Evolutionary conservation across 2,888 invertebrate species (phyloP).

Genomic region (Mayetiola destructor): DNA sequence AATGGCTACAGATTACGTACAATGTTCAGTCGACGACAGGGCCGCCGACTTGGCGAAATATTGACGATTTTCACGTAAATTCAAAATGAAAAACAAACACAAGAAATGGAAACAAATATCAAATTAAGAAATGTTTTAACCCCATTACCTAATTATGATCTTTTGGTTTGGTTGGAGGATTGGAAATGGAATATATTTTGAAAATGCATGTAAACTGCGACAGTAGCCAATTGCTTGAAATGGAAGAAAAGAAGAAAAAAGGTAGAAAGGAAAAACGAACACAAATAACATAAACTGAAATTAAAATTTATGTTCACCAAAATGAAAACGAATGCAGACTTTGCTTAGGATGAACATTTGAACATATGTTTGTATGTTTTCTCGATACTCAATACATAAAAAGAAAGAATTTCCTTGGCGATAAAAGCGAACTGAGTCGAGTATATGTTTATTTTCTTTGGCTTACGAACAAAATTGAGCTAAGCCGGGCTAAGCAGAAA

Average conservation of each 20-base stretch:
- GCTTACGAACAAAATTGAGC: no score
- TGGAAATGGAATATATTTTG: no score
- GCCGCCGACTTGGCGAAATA: no score
- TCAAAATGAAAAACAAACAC: conserved; percentile 5
- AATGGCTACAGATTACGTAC: no score
- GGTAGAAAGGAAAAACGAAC: not conserved
- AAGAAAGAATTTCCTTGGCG: no score
- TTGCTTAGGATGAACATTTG: conserved; percentile 2
- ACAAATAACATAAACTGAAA: not conserved
- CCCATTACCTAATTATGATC: conserved; percentile 3
- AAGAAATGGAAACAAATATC: conserved; percentile 3
- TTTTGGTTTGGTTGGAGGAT: not conserved
- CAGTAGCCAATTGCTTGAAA: not conserved
- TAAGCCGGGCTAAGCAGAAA: no score
- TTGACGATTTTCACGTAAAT: no score
- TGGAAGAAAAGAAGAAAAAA: not conserved
- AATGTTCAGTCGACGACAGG: no score
- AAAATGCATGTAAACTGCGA: not conserved
- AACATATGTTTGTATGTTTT: no score
- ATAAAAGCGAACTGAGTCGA: no score
- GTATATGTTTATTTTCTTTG: no score
- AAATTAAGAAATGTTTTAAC: conserved; percentile 11
- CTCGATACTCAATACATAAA: no score
- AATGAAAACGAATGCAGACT: conserved; percentile 12
- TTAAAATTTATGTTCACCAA: conserved; percentile 1